Evolutionary conservation across 2,113 vertebrate genomes (phyloP), one percentile per base, ranked within the genome.

Genomic region (Verasper variegatus): DNA sequence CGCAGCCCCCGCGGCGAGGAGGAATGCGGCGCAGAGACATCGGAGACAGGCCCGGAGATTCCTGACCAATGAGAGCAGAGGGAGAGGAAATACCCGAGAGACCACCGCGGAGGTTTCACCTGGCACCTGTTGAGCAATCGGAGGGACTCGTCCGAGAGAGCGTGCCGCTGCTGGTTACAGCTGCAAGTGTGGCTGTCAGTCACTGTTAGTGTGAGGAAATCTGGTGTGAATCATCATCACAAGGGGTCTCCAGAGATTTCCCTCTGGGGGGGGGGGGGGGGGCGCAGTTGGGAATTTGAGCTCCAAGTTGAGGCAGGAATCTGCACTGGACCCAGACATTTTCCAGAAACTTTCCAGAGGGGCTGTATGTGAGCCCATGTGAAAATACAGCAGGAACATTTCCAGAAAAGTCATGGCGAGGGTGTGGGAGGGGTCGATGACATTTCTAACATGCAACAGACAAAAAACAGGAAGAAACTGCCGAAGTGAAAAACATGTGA

Each of bases 101-200:
- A 92, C 90, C 92, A 87, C 90, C 90, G 89, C 71, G 66, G 51
- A 57, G 83, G 62, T 69, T 83, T 89, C 92, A 93, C 92, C 92
- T 93, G 91, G 89, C 93, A 94, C 90, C 93, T 94, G 94, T 91
- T 74, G 82, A 78, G 71, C 76, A 40, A 26, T 20, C 65, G 4
- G 21, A 31, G 63, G 67, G 55, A 27, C 66, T 27, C 11, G 60
- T 31, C 76, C 54, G 12, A 47, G 64, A 66, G 26, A 31, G 51
- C 54, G 52, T 68, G 49, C 66, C 42, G 68, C 79, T 64, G 84
- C 80, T 52, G 78, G 37, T 56, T 15, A 42, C 67, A 69, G 74
- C 70, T 37, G 11, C 20, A 27, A 78, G 71, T 15, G 62, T 27
- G 45, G 51, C 64, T 74, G 61, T 74, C 81, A 71, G 59, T 74